These are phyloP conservation scores for Mergus octosetaceus DNA, from an alignment of 2,797 vertebrate species.

Conservation along the genomic window DNA sequence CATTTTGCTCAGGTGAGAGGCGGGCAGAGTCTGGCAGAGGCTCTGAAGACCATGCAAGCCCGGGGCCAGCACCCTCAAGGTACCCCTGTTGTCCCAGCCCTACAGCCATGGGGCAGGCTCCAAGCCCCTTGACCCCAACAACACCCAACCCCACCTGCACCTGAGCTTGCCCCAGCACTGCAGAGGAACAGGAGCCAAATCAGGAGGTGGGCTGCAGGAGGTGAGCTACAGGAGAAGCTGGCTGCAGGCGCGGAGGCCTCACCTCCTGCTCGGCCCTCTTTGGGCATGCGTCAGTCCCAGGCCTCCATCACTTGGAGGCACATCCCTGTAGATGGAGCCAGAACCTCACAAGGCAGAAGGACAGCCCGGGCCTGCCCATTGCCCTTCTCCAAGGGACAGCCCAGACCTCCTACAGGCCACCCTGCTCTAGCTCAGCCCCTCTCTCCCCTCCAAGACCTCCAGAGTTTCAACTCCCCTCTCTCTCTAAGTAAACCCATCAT, in stretches of 20 bases:
- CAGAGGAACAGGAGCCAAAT: neutral
- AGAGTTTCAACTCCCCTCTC: neutral
- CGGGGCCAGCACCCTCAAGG: neutral
- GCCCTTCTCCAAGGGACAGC: neutral
- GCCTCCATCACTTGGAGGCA: neutral
- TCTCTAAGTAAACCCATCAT: neutral
- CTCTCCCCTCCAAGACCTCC: neutral
- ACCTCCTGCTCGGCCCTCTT: neutral
- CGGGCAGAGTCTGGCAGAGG: neutral
- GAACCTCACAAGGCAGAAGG: slow-evolving; percentile 51
- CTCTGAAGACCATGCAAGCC: neutral
- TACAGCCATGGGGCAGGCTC: rapidly evolving
- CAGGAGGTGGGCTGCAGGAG: neutral
- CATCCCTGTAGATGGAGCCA: slow-evolving; percentile 68
- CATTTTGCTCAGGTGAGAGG: neutral
- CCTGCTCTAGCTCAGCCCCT: neutral
- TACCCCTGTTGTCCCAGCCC: rapidly evolving
- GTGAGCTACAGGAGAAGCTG: neutral
- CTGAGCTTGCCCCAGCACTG: neutral
- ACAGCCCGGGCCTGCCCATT: neutral
- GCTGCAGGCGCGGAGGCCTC: neutral
- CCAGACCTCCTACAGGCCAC: neutral
- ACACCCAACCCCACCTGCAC: neutral
- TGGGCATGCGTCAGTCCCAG: neutral
- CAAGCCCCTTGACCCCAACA: neutral